phyloP scores from a whole-genome alignment of 2,113 vertebrate genomes.

The Typhlomys cinereus region DNA sequence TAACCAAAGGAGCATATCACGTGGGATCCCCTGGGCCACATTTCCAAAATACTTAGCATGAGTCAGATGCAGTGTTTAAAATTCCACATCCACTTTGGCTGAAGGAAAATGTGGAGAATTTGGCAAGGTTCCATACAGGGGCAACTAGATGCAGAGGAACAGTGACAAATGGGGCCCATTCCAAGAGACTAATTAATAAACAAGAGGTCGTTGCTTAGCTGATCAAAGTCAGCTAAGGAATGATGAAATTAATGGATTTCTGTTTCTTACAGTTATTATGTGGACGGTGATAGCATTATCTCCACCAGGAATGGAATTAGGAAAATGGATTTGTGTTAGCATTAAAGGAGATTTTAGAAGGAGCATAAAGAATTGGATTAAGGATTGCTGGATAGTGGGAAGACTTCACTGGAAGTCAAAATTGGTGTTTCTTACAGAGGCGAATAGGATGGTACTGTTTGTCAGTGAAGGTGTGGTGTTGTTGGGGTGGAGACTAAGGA shows the following conservation, averaged over 20 bases:
- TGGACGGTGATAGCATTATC: constrained; percentile 45
- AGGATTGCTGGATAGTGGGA: not conserved
- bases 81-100: constrained; percentile 21
- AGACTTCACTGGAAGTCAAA: not conserved
- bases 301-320: constrained; percentile 35
- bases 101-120: constrained; percentile 21
- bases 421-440: not conserved
- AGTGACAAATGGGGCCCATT: not conserved
- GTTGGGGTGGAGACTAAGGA: not conserved
- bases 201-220: constrained; percentile 5
- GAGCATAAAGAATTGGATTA: not conserved
- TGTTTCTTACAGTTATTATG: constrained; percentile 12
- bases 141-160: not conserved
- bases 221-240: not conserved
- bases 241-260: constrained; percentile 45
- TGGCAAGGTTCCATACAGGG: not conserved
- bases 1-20: not conserved
- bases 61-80: constrained; percentile 26
- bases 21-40: constrained; percentile 11
- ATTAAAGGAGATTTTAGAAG: constrained; percentile 39
- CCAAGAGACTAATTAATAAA: not conserved
- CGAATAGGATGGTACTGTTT: not conserved
- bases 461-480: not conserved
- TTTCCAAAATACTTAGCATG: constrained; percentile 50
- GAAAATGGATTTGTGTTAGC: constrained; percentile 34